phyloP scores from a whole-genome alignment of 1,140 invertebrate genomes.

The Heliconius nattereri region DNA sequence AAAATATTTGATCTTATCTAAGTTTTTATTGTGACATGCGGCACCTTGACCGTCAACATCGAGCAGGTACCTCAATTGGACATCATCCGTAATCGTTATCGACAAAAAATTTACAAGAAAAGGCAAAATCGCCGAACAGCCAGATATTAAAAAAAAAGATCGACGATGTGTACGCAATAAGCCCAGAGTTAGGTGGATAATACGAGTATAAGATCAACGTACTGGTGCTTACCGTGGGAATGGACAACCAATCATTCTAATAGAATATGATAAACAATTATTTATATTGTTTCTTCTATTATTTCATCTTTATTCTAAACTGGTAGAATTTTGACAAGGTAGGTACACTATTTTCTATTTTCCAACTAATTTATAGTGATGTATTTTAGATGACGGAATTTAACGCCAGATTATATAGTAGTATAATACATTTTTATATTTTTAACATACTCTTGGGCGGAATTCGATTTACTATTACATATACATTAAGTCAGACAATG shows the following conservation, averaged over 20 bases:
- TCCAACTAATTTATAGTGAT: too few species aligned
- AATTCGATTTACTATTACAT: not conserved
- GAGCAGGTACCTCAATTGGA: slow-evolving; percentile 75
- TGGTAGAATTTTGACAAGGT: too few species aligned
- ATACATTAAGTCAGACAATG: not conserved
- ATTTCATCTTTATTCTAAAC: too few species aligned
- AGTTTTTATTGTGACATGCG: slow-evolving; percentile 70
- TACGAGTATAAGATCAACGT: slow-evolving; percentile 35
- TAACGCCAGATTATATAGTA: too few species aligned
- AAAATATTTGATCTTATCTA: slow-evolving; percentile 59
- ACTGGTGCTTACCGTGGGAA: slow-evolving; percentile 74
- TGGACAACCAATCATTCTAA: slow-evolving; percentile 2
- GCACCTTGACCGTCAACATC: slow-evolving; percentile 74
- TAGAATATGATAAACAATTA: not conserved
- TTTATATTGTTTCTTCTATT: too few species aligned
- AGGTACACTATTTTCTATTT: too few species aligned
- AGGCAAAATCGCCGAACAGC: slow-evolving; percentile 45
- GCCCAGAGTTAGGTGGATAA: slow-evolving; percentile 66
- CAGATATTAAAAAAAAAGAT: slow-evolving; percentile 9
- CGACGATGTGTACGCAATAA: slow-evolving; percentile 57
- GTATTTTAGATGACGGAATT: not conserved
- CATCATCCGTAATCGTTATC: slow-evolving; percentile 59
- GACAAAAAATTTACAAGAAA: slow-evolving; percentile 62
- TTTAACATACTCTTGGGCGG: too few species aligned
- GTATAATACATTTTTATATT: too few species aligned